These are phyloP conservation scores for Nannospalax galili DNA, from an alignment of 2,113 vertebrate species.

Conservation along the genomic window DNA sequence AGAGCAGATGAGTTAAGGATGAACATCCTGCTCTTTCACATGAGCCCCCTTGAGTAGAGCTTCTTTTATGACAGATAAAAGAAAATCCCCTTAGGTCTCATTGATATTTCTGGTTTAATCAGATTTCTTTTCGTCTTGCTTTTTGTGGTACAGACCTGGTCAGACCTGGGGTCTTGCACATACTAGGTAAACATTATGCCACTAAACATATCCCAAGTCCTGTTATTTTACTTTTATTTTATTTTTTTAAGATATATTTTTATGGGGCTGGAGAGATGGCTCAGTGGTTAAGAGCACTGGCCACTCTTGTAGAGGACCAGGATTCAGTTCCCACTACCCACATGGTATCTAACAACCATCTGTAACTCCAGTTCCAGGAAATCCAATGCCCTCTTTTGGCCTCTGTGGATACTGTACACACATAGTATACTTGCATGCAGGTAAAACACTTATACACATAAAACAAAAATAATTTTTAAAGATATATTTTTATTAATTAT, in stretches of 20 bases:
- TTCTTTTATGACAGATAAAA: slow-evolving; percentile 1
- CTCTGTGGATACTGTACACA: too few species aligned
- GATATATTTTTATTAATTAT: background rate
- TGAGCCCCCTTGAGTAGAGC: background rate
- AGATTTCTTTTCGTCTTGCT: background rate
- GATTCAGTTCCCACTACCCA: too few species aligned
- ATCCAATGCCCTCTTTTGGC: too few species aligned
- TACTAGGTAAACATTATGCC: background rate
- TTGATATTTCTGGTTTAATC: slow-evolving; percentile 43
- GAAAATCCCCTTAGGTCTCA: slow-evolving; percentile 4
- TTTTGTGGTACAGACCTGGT: background rate
- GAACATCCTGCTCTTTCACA: background rate
- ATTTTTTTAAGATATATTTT: background rate
- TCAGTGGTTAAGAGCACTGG: too few species aligned
- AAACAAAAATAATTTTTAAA: background rate
- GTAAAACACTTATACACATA: too few species aligned
- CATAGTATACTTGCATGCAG: too few species aligned
- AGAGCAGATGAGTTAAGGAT: background rate
- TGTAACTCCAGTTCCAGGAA: too few species aligned
- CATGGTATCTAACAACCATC: too few species aligned
- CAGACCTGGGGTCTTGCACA: background rate
- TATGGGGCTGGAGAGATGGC: too few species aligned
- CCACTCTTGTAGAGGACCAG: too few species aligned
- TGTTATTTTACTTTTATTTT: background rate
- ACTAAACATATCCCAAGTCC: background rate